phyloP scores from a whole-genome alignment of 2,888 invertebrate genomes.

The Cordilura impudica region DNA sequence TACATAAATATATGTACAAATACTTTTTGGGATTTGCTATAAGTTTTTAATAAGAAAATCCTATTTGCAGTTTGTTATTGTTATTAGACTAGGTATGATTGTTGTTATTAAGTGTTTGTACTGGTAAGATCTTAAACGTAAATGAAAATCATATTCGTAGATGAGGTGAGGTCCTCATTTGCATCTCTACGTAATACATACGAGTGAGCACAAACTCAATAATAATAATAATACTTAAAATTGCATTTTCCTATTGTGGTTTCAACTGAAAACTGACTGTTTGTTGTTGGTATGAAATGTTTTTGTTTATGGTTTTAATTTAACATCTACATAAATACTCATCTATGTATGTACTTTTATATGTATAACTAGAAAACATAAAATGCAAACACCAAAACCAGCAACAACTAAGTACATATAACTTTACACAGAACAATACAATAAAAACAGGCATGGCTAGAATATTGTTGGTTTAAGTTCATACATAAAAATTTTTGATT shows the following conservation, averaged over 20 bases:
- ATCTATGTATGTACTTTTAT: neutral
- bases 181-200: neutral
- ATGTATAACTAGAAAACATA: conserved; percentile 23
- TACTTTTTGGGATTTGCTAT: neutral
- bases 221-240: conserved; percentile 44
- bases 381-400: conserved; percentile 30
- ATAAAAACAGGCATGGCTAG: conserved; percentile 38
- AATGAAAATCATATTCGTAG: conserved; percentile 41
- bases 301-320: conserved; percentile 54
- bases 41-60: neutral
- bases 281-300: conserved; percentile 42
- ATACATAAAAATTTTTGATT: too few relatives aligned
- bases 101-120: conserved; percentile 4
- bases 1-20: neutral
- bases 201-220: neutral
- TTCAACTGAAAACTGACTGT: conserved; percentile 43
- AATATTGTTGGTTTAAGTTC: neutral
- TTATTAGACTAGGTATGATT: neutral
- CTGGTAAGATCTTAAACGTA: conserved; percentile 45
- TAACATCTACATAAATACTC: conserved; percentile 21
- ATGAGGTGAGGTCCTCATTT: too few relatives aligned
- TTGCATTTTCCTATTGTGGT: conserved; percentile 57
- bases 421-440: conserved; percentile 3
- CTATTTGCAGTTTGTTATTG: neutral
- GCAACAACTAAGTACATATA: neutral